A percentile compares a stretch with the other conserved stretches of the same genome.
phyloP scores from a whole-genome alignment of 2,113 vertebrate genomes.

The Cariama cristata region DNA sequence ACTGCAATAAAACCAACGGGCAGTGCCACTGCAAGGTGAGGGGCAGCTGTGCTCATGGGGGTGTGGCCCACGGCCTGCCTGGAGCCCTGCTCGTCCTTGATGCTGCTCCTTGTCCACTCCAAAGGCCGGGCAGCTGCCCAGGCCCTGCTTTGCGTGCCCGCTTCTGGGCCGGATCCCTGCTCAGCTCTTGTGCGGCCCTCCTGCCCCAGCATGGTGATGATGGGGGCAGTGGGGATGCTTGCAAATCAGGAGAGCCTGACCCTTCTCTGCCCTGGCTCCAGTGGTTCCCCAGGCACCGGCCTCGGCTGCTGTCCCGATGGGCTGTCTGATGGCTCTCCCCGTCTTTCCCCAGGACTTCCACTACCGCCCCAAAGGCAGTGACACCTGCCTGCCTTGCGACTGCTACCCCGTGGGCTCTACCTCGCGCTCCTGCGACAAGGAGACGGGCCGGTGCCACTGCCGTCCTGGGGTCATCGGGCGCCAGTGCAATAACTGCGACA shows the following conservation, averaged over 20 bases:
- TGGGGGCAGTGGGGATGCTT: background rate
- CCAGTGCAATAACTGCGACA: slow-evolving; percentile 95
- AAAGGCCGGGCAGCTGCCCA: background rate
- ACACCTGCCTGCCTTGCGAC: slow-evolving; percentile 93
- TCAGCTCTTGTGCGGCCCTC: background rate
- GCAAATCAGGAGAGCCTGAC: background rate
- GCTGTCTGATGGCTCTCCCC: slow-evolving; percentile 28
- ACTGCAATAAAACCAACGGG: slow-evolving; percentile 95
- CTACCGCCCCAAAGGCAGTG: slow-evolving; percentile 85
- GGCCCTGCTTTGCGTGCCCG: background rate
- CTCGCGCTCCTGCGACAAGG: slow-evolving; percentile 89
- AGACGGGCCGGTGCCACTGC: slow-evolving; percentile 91
- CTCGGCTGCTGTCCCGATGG: fast-evolving
- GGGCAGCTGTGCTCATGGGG: background rate
- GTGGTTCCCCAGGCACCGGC: background rate
- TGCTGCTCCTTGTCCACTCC: background rate
- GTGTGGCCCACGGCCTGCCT: background rate
- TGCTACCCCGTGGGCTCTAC: slow-evolving; percentile 97
- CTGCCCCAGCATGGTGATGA: background rate
- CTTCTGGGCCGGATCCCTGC: background rate
- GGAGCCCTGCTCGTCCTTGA: background rate
- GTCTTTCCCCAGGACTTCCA: slow-evolving; percentile 88
- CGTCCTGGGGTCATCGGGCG: slow-evolving; percentile 93
- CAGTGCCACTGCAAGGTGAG: slow-evolving; percentile 96
- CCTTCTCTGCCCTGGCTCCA: background rate